Conservation (phyloP, 2,888 invertebrate species). For the Digitonthophagus gazella region DNA sequence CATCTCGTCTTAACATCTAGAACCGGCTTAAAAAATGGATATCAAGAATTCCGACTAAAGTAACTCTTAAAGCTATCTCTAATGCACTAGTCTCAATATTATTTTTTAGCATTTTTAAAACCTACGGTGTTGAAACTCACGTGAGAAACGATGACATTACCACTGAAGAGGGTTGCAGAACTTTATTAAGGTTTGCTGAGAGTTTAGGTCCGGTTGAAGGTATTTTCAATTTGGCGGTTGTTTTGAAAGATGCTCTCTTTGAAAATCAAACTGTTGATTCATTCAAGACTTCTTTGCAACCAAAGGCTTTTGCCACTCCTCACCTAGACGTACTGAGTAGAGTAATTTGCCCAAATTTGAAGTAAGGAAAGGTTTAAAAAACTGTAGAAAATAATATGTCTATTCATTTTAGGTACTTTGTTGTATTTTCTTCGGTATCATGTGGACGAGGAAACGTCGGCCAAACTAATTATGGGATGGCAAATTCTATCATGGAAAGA, state of each 20-base stretch:
- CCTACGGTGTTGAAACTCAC: conserved; percentile 65
- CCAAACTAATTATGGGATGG: no score
- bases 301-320: conserved; percentile 78
- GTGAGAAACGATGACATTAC: conserved; percentile 71
- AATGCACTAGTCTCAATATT: no score
- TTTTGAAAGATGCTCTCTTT: conserved; percentile 71
- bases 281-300: conserved; percentile 67
- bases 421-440: no score
- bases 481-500: no score
- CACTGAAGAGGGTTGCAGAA: no score
- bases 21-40: conserved; percentile 82
- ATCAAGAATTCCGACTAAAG: conserved; percentile 75
- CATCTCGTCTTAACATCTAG: no score
- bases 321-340: conserved; percentile 71
- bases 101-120: conserved; percentile 57
- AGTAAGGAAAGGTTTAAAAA: background rate
- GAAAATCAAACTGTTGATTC: no score
- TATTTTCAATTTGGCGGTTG: no score
- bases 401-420: no score
- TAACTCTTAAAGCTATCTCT: no score
- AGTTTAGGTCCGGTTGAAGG: no score
- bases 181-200: no score
- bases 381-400: background rate
- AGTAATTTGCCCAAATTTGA: conserved; percentile 54
- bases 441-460: conserved; percentile 89